Conservation (phyloP, 64 coral and sea anemone species). For the Porites australiensis region DNA sequence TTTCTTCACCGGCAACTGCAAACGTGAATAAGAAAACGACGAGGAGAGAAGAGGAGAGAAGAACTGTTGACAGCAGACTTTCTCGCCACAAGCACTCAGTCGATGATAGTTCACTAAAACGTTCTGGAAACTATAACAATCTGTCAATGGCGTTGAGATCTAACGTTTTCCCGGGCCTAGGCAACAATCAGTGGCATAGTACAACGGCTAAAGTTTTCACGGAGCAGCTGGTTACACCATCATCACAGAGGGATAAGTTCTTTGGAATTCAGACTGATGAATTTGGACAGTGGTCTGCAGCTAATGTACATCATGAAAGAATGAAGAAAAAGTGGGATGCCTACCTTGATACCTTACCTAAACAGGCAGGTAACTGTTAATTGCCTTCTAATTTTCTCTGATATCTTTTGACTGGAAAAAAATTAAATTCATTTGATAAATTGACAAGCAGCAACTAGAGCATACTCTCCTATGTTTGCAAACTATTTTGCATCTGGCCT, state of each 20-base stretch:
- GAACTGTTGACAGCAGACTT: neutral
- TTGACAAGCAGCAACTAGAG: too few relatives aligned
- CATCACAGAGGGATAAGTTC: constrained; percentile 68
- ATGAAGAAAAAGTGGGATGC: constrained; percentile 92
- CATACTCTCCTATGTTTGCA: too few relatives aligned
- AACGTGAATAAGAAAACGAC: neutral
- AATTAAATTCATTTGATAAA: too few relatives aligned
- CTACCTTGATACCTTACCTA: constrained; percentile 76
- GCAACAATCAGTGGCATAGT: constrained; percentile 78
- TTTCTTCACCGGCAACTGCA: neutral
- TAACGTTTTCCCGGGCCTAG: constrained; percentile 90
- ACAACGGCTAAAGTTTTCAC: constrained; percentile 73
- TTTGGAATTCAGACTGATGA: constrained; percentile 87
- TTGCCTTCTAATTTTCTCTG: too few relatives aligned
- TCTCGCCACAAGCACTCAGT: neutral
- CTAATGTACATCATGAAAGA: constrained; percentile 84
- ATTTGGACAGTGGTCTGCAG: constrained; percentile 85
- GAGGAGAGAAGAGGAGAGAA: neutral
- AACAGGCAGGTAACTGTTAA: constrained; percentile 48
- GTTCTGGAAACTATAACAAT: constrained; percentile 36
- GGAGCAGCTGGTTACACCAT: constrained; percentile 48
- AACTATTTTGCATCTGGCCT: too few relatives aligned
- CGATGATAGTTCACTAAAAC: neutral
- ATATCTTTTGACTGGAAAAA: too few relatives aligned
- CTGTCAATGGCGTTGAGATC: constrained; percentile 61